These are phyloP conservation scores for Gymnothorax reevesii DNA, from an alignment of 2,797 vertebrate species.

Conservation along the genomic window DNA sequence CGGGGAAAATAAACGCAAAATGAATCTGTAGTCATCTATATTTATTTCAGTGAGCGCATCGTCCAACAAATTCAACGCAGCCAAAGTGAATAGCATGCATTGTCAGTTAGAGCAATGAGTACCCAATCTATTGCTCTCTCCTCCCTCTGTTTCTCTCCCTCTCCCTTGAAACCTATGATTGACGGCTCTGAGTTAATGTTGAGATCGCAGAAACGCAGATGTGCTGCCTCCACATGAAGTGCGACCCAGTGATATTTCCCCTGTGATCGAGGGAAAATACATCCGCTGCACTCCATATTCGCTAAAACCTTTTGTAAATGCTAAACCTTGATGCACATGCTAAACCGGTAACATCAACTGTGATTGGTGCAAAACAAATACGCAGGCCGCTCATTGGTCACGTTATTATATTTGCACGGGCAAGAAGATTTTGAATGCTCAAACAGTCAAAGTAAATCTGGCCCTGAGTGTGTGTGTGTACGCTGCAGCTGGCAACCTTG, in stretches of 20 bases:
- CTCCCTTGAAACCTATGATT: background rate
- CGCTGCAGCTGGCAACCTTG: background rate
- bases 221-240: background rate
- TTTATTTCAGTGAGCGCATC: constrained; percentile 2
- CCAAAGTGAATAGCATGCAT: background rate
- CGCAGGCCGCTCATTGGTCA: no score
- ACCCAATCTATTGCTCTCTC: background rate
- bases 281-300: no score
- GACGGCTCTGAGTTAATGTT: background rate
- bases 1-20: background rate
- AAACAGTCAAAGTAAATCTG: no score
- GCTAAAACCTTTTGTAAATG: no score
- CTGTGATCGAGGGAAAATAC: background rate
- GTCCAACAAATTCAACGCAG: background rate
- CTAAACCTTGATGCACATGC: no score
- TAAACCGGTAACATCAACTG: no score
- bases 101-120: background rate
- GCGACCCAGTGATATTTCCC: background rate
- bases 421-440: no score
- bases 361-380: no score
- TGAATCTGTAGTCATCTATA: background rate
- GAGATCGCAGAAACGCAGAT: background rate
- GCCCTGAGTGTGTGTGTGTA: background rate
- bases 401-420: no score
- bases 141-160: background rate